These are phyloP conservation scores for Empis stercorea DNA, from an alignment of 2,888 invertebrate species.

Conservation along the genomic window DNA sequence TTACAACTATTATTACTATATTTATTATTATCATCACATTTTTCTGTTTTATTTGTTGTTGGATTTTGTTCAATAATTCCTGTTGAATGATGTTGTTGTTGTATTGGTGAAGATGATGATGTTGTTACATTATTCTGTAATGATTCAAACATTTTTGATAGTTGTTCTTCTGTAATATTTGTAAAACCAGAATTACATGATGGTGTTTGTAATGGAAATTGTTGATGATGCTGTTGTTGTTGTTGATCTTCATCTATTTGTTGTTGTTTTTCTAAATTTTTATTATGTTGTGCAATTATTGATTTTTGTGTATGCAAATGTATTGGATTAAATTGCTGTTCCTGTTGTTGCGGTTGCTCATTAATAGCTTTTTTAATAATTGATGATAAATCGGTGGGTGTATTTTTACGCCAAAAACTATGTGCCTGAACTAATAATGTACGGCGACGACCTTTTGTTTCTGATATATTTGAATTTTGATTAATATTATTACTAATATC, in stretches of 20 bases:
- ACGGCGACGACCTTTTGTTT: neutral
- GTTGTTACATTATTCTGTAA: neutral
- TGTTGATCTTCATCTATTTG: neutral
- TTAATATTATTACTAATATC: neutral
- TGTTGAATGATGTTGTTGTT: neutral
- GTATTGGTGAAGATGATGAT: neutral
- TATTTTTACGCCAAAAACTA: constrained; percentile 9
- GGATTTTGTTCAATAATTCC: too few species aligned
- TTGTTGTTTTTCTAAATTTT: neutral
- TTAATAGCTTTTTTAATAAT: constrained; percentile 13
- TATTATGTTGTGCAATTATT: neutral
- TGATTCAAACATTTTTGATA: neutral
- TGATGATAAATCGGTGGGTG: constrained; percentile 10
- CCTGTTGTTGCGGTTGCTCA: constrained; percentile 7
- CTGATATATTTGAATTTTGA: neutral
- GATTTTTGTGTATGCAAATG: neutral
- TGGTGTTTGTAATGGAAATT: neutral
- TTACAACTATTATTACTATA: too few species aligned
- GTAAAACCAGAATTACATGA: neutral
- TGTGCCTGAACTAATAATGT: neutral
- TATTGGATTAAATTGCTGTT: neutral
- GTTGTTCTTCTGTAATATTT: neutral
- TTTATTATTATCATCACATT: too few species aligned
- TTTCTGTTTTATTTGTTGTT: too few species aligned
- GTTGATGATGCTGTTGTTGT: neutral